Evolutionary conservation across 2,797 vertebrate species (phyloP), one percentile per base, ranked within the genome.

Genomic region (Takifugu ocellatus): DNA sequence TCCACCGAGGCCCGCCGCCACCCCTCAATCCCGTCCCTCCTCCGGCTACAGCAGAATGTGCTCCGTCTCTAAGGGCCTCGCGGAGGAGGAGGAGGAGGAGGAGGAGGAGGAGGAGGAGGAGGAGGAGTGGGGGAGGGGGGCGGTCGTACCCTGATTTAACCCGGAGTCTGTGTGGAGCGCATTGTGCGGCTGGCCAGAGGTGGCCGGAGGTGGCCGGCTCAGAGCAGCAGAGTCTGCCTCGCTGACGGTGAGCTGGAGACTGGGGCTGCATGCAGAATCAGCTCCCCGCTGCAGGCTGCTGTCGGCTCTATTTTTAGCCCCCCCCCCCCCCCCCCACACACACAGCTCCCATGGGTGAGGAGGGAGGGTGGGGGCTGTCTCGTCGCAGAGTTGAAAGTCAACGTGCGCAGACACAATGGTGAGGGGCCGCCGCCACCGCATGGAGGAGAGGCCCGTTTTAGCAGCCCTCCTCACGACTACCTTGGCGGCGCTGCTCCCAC

Each of bases 371-470:
- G 58, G 57, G 61, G 21, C 78, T 87, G 90, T 90, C 88, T 88
- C 82, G 85, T 86, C 82, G 78, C 78, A 39, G 82, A 90, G 87
- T 87, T 91, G 88, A 91, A 91, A 90, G 89, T 89, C 88, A 89
- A 83, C 56, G 72, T 82, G 83, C 65, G 65, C 80, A 90, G 85
- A 88, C 86, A 90, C 88, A 90, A 89, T 90, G 82, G 87, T 80
- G 72, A 72, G 79, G 50, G 80, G 74, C 77, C 77, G 80, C 66
- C 52, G 45, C 74, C 51, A 58, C 70, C 54, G 61, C 68, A 63
- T 69, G 75, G 72, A 70, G 70, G 61, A 71, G 55, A 36, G 58
- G 70, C 60, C 57, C 33, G 21, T 73, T 63, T 75, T 58, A 44
- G 46, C 66, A 58, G 52, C 61, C 54, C 68, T 56, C n/a, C 68